phyloP scores from a whole-genome alignment of 2,113 vertebrate genomes.

The Panurus biarmicus region DNA sequence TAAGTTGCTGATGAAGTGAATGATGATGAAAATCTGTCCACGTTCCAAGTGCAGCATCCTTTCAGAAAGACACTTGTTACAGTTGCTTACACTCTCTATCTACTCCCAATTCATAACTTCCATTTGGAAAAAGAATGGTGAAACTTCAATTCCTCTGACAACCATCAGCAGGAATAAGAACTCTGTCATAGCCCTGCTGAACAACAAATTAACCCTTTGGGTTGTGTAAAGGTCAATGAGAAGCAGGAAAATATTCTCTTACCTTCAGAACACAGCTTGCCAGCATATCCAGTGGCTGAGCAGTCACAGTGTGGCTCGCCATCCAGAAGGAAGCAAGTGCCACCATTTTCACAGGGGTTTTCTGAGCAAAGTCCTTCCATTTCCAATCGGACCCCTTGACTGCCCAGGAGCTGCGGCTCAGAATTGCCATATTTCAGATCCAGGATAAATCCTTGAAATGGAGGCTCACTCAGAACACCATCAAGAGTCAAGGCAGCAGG shows the following conservation, averaged over 20 bases:
- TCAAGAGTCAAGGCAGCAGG: conserved; percentile 84
- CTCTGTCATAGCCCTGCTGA: not conserved
- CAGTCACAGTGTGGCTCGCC: conserved; percentile 92
- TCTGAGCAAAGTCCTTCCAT: conserved; percentile 88
- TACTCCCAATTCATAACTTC: not conserved
- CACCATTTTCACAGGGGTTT: conserved; percentile 93
- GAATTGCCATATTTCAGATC: conserved; percentile 90
- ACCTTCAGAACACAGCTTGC: conserved; percentile 95
- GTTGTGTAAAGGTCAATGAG: not conserved
- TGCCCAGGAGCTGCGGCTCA: conserved; percentile 84
- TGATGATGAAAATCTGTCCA: not conserved
- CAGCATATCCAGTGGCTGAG: conserved; percentile 88
- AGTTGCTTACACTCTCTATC: not conserved
- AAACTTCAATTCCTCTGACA: not conserved
- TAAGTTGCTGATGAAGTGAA: not conserved
- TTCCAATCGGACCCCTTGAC: conserved; percentile 84
- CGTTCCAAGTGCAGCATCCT: not conserved
- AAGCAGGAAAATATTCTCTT: conserved; percentile 50
- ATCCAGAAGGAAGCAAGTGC: conserved; percentile 88
- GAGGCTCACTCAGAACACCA: conserved; percentile 76
- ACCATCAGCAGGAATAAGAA: not conserved
- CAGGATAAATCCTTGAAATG: conserved; percentile 89
- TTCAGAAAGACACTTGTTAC: not conserved
- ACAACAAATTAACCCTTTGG: not conserved
- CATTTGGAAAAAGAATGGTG: not conserved